Base-by-base conservation (phyloP, 2,797 vertebrate species). In the Hemitrygon akajei region DNA sequence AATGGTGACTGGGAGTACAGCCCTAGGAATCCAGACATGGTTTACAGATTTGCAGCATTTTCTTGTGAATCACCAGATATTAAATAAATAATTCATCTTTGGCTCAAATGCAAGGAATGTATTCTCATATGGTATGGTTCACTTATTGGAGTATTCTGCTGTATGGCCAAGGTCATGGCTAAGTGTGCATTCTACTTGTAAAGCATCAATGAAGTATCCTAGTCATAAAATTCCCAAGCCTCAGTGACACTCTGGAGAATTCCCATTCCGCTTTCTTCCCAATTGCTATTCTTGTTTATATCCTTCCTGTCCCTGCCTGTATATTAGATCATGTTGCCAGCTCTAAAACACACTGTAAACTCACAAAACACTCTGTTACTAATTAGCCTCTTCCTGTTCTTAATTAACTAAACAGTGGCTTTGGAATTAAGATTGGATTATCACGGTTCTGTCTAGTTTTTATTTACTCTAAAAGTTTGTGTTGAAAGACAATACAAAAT, bases 351-450 rank as follows among this genome's bases (percentile, higher is more conserved):
- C 89, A 95, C 89, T 95, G 95, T 96, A 96, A 96, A 97, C 96
- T 95, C 95, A 95, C 93, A 94, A 96, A 97, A 96, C 95, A 95
- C 95, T 96, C 95, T 96, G 95, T 95, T 96, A 95, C 96, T 97
- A 97, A 97, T 97, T 97, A 97, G 96, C 96, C 94, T 94, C 95
- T 97, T 97, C 96, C 96, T 97, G 95, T 96, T 96, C 94, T 95
- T 96, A 97, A 97, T 97, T 95, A 97, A 97, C 95, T 95, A 95
- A 96, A 95, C 95, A 96, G 95, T 95, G 93, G n/a, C 95, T 94
- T 96, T 96, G 95, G 96, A 96, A 97, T 97, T 97, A 97, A 97
- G 96, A 97, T 97, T 97, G 97, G 97, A 95, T 96, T 96, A 95
- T 95, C 93, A 95, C 95, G 95, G 95, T 96, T 95, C 95, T 97